These are phyloP conservation scores for Rhyacichthys aspro DNA, from an alignment of 2,797 vertebrate species.

Conservation along the genomic window DNA sequence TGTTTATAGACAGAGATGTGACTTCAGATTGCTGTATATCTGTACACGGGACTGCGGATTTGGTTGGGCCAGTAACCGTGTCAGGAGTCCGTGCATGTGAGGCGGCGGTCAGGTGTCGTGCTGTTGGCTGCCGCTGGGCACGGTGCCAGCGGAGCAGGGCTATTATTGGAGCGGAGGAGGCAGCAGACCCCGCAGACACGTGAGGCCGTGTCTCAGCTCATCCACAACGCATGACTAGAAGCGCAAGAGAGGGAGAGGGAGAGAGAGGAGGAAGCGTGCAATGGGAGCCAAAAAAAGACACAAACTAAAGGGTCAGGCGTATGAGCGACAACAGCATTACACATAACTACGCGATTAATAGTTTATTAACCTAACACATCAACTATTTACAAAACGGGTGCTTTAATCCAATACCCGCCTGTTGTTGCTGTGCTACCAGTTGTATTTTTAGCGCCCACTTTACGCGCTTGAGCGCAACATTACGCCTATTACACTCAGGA, in stretches of 20 bases:
- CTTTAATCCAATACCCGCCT: constrained; percentile 7
- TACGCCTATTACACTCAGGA: constrained; percentile 42
- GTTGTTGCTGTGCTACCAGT: constrained; percentile 61
- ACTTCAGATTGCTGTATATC: constrained; percentile 50
- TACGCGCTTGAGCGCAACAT: constrained; percentile 54
- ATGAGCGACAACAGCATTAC: constrained; percentile 12
- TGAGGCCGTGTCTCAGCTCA: constrained; percentile 78
- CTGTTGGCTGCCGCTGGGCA: constrained; percentile 71
- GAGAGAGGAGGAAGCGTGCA: not conserved
- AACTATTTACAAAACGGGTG: constrained; percentile 11
- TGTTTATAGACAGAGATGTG: constrained; percentile 61
- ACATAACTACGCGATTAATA: constrained; percentile 9
- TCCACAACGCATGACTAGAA: constrained; percentile 71
- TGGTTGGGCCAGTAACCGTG: constrained; percentile 71
- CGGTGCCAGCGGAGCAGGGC: constrained; percentile 75
- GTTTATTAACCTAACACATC: constrained; percentile 21
- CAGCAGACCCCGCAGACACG: constrained; percentile 77
- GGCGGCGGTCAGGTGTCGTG: constrained; percentile 84
- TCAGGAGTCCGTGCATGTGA: constrained; percentile 85
- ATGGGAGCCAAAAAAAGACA: no score
- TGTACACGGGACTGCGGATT: constrained; percentile 78
- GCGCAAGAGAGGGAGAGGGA: constrained; percentile 14
- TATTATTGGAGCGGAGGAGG: constrained; percentile 83
- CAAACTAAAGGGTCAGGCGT: constrained; percentile 16
- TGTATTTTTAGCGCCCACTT: constrained; percentile 68